phyloP scores from a whole-genome alignment of 2,888 invertebrate species.

The Diplolepis rosae region DNA sequence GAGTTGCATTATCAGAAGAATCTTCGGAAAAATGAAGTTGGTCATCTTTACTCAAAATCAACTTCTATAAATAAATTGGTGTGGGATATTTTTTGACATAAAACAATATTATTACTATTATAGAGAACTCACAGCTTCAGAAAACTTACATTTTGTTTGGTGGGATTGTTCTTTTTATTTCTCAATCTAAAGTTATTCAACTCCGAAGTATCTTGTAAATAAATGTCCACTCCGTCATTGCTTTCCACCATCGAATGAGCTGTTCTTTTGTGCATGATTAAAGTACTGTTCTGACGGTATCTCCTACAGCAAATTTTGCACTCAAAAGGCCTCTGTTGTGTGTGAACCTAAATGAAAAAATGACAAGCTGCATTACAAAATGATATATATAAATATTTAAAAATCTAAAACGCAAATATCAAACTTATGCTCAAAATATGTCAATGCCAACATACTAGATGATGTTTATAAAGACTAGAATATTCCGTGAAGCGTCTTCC shows the following conservation, averaged over 20 bases:
- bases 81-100: neutral
- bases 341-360: conserved; percentile 72
- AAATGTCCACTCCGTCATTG: conserved; percentile 71
- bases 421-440: too few species aligned
- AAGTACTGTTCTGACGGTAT: conserved; percentile 78
- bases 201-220: conserved; percentile 45
- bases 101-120: neutral
- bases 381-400: neutral
- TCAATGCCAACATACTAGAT: conserved; percentile 45
- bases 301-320: conserved; percentile 78
- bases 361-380: too few species aligned
- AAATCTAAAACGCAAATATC: too few species aligned
- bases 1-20: conserved; percentile 62
- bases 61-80: neutral
- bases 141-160: conserved; percentile 2
- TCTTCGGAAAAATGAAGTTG: conserved; percentile 58
- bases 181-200: neutral
- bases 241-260: conserved; percentile 75
- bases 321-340: conserved; percentile 77
- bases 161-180: neutral
- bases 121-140: neutral
- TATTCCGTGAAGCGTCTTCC: conserved; percentile 82
- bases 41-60: conserved; percentile 50
- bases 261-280: conserved; percentile 78
- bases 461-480: conserved; percentile 75